Percentiles rank a stretch among this genome's conserved stretches.
Evolutionary conservation across 1,140 invertebrate species (phyloP).

Genomic region (Lepeophtheirus salmonis): DNA sequence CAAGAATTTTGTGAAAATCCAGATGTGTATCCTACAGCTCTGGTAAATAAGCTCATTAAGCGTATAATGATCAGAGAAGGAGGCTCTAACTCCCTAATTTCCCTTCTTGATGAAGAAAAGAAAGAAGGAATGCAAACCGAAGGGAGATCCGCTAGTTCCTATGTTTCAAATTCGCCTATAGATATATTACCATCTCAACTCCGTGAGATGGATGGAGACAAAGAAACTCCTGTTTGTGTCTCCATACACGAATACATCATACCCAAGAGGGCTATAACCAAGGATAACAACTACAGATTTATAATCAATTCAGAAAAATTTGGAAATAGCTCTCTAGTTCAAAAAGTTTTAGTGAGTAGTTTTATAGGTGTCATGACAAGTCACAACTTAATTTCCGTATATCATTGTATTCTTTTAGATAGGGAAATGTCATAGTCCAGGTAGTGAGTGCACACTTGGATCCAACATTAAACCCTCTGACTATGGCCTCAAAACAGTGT

Average conservation of each 20-base stretch:
- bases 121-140: neutral
- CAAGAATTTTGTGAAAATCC: neutral
- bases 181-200: too few relatives aligned
- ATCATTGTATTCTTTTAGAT: too few relatives aligned
- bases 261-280: neutral
- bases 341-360: neutral
- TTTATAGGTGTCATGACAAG: too few relatives aligned
- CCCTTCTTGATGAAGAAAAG: neutral
- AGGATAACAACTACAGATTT: neutral
- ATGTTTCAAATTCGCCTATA: too few relatives aligned
- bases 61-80: neutral
- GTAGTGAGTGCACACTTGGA: neutral
- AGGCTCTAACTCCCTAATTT: neutral
- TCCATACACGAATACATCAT: neutral
- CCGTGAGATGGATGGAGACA: too few relatives aligned
- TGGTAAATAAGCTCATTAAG: neutral
- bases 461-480: neutral
- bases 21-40: neutral
- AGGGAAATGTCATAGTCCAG: neutral
- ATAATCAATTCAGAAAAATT: neutral
- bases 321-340: neutral
- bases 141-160: neutral
- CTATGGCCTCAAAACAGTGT: neutral
- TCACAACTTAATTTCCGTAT: too few relatives aligned
- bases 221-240: neutral